Conservation (phyloP, 2,888 invertebrate species). For the Pollenia labialis region DNA sequence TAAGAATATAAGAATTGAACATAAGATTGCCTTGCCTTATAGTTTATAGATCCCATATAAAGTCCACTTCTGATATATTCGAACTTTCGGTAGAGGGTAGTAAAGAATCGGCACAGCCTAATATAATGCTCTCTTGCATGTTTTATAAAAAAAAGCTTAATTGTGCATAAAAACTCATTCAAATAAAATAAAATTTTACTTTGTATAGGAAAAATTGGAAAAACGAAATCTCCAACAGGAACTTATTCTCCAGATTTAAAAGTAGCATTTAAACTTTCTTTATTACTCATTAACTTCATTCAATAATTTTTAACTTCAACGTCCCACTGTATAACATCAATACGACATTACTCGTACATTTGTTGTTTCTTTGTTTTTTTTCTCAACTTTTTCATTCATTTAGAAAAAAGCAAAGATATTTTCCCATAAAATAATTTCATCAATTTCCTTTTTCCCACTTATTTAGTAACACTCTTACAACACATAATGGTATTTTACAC, state of each 20-base stretch:
- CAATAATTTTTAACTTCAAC: background rate
- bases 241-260: background rate
- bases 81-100: no score
- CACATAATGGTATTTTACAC: slow-evolving; percentile 55
- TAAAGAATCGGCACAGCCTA: no score
- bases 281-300: background rate
- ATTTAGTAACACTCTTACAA: slow-evolving; percentile 27
- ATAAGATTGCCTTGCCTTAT: no score
- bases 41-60: no score
- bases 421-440: slow-evolving; percentile 68
- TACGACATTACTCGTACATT: background rate
- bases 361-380: background rate
- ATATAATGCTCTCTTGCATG: no score
- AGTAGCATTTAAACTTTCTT: background rate
- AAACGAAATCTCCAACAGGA: no score
- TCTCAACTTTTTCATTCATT: background rate
- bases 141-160: no score
- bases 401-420: slow-evolving; percentile 40
- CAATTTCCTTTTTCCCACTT: slow-evolving; percentile 51
- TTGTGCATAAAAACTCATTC: no score
- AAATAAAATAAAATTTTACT: no score
- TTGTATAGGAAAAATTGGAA: no score
- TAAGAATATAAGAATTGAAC: no score
- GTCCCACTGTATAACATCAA: slow-evolving; percentile 35
- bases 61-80: no score